A percentile compares a stretch with the other conserved stretches of the same genome.
Evolutionary conservation across 92 coral and sea anemone genomes (phyloP).

Genomic region (Bergia puertoricense): DNA sequence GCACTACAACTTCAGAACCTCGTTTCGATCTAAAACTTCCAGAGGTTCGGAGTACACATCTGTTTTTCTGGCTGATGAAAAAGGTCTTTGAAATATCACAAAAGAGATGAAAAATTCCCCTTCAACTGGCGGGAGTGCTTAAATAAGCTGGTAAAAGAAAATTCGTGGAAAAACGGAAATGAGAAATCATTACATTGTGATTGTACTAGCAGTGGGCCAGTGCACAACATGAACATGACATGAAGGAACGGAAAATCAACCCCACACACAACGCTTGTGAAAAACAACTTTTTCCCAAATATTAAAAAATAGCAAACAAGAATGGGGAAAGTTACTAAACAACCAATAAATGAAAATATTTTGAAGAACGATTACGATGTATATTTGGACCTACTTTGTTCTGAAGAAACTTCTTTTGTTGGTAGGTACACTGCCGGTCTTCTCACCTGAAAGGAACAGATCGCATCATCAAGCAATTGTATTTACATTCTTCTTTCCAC

Average conservation of each 20-base stretch:
- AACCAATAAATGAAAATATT: background rate
- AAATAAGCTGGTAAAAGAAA: too few relatives aligned
- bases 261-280: background rate
- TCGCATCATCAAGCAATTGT: background rate
- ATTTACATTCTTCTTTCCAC: background rate
- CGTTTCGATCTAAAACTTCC: background rate
- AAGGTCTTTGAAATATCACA: too few relatives aligned
- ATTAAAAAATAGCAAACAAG: background rate
- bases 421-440: slow-evolving; percentile 94
- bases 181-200: background rate
- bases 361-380: background rate
- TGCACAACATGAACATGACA: background rate
- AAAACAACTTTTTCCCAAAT: too few relatives aligned
- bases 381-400: slow-evolving; percentile 69
- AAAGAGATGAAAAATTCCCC: background rate
- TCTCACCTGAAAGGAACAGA: slow-evolving; percentile 65
- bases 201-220: background rate
- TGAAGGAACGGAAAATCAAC: background rate
- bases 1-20: background rate
- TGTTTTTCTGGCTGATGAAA: background rate
- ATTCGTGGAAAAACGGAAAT: too few relatives aligned
- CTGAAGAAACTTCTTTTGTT: slow-evolving; percentile 82
- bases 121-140: background rate
- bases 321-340: background rate
- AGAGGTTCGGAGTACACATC: background rate